phyloP scores from a whole-genome alignment of 2,888 invertebrate species.

The Digitonthophagus gazella region DNA sequence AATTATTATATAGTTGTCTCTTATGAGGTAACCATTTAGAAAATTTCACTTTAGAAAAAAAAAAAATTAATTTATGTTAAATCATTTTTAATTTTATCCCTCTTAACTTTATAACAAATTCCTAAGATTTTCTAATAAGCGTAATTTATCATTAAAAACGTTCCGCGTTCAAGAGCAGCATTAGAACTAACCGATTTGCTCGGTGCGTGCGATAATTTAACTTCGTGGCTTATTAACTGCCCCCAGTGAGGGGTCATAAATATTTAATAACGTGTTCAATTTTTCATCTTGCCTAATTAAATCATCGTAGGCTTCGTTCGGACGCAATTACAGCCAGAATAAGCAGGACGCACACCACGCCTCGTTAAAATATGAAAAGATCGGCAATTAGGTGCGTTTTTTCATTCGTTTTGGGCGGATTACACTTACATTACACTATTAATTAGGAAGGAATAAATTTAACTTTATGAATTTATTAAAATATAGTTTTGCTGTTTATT shows the following conservation, averaged over 20 bases:
- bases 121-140: not conserved
- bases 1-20: too few relatives aligned
- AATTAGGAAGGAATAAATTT: too few relatives aligned
- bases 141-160: not conserved
- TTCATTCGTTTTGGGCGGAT: too few relatives aligned
- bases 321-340: not conserved
- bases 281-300: slow-evolving; percentile 14
- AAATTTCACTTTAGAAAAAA: too few relatives aligned
- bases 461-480: too few relatives aligned
- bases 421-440: too few relatives aligned
- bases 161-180: not conserved
- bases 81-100: too few relatives aligned
- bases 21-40: too few relatives aligned
- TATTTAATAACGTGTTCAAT: slow-evolving; percentile 7
- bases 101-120: not conserved
- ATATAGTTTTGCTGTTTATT: too few relatives aligned
- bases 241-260: not conserved
- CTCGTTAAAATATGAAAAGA: too few relatives aligned
- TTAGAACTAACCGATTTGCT: not conserved
- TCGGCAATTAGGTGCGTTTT: not conserved
- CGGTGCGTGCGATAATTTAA: not conserved
- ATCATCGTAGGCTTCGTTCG: not conserved
- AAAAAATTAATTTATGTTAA: too few relatives aligned
- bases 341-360: too few relatives aligned
- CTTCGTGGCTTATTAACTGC: not conserved